These are phyloP conservation scores for Seison nebaliae DNA, from an alignment of 1,140 invertebrate genomes.

Conservation along the genomic window DNA sequence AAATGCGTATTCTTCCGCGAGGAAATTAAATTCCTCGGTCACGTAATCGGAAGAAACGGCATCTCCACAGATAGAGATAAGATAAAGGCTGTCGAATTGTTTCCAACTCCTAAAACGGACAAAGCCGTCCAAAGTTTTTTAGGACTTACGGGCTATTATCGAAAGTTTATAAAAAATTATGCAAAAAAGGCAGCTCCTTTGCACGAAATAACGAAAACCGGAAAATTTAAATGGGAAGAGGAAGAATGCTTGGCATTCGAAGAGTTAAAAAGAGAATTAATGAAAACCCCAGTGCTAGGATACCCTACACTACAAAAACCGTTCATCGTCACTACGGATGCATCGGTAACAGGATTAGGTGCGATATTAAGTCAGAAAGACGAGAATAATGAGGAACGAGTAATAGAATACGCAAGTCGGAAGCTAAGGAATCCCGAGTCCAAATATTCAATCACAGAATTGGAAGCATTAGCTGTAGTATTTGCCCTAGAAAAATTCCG, in stretches of 20 bases:
- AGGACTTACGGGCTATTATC: conserved; percentile 8
- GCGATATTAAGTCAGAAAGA: not conserved
- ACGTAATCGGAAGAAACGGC: conserved; percentile 12
- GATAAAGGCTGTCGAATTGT: not conserved
- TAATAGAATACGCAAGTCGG: not conserved
- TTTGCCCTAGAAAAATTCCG: conserved; percentile 1
- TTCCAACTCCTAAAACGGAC: not conserved
- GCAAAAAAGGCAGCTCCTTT: conserved; percentile 15
- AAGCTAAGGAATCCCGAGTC: not conserved
- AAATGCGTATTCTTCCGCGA: conserved; percentile 21
- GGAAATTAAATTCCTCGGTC: conserved; percentile 13
- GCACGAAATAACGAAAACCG: conserved; percentile 13
- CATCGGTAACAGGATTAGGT: conserved; percentile 1
- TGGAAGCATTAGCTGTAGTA: conserved; percentile 6
- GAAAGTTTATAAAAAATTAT: conserved; percentile 13
- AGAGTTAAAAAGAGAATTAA: conserved; percentile 12
- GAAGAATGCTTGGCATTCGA: conserved; percentile 14
- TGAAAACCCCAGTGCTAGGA: conserved; percentile 11
- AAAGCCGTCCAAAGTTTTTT: not conserved
- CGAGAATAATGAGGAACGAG: not conserved
- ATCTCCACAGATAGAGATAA: conserved; percentile 10
- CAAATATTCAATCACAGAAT: conserved; percentile 1
- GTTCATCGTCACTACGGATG: conserved; percentile 7
- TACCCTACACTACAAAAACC: not conserved
- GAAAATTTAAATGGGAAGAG: conserved; percentile 14